Evolutionary conservation across 2,113 vertebrate genomes (phyloP).

Genomic region (Mormyrus lacerda): DNA sequence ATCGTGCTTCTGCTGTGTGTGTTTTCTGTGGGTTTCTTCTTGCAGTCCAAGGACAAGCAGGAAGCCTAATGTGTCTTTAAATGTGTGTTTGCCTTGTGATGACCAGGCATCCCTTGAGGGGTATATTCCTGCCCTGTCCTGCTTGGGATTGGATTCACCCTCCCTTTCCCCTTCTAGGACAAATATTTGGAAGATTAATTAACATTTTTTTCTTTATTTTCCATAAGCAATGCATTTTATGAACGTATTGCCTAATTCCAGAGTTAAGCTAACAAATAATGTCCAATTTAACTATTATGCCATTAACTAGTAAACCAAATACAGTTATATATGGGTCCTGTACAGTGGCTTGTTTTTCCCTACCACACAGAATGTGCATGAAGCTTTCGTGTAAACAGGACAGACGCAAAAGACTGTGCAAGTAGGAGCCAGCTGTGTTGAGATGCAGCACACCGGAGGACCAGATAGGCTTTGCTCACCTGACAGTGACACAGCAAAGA

Average conservation of each 20-base stretch:
- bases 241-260: background rate
- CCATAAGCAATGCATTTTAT: background rate
- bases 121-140: background rate
- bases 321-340: background rate
- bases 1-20: background rate
- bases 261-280: background rate
- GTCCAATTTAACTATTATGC: background rate
- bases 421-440: background rate
- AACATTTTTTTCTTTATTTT: background rate
- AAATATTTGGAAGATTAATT: background rate
- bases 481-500: background rate
- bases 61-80: background rate
- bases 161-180: background rate
- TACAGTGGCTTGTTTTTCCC: background rate
- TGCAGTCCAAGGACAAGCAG: background rate
- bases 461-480: background rate
- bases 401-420: background rate
- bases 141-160: background rate
- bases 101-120: background rate
- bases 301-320: background rate
- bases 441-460: background rate
- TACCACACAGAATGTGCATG: background rate
- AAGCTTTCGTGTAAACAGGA: slow-evolving; percentile 6
- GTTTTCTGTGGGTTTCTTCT: background rate
- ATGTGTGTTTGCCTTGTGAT: background rate